Evolutionary conservation across 2,888 invertebrate genomes (phyloP).

Genomic region (Imbricaverruca yamaguchii): DNA sequence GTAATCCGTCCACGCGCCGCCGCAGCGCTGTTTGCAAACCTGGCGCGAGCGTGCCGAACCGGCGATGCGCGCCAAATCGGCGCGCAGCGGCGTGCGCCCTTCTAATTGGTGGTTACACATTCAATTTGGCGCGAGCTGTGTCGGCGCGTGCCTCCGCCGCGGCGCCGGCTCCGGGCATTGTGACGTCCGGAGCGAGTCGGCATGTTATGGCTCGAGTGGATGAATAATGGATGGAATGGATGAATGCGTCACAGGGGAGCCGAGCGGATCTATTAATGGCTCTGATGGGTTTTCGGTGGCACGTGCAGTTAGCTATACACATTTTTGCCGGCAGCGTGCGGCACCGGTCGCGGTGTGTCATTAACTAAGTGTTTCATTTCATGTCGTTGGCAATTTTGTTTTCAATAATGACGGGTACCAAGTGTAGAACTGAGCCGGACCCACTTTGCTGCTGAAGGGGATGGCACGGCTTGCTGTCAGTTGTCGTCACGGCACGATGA

Average conservation of each 20-base stretch:
- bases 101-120: slow-evolving; percentile 20
- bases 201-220: not conserved
- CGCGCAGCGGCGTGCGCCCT: not conserved
- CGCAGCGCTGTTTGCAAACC: not conserved
- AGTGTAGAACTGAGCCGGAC: not conserved
- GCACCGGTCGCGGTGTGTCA: not conserved
- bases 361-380: not conserved
- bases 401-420: not conserved
- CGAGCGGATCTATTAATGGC: slow-evolving; percentile 11
- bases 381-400: not conserved
- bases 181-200: not conserved
- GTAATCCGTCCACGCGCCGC: not conserved
- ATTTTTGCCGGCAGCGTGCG: not conserved
- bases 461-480: no score
- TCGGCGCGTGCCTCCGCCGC: not conserved
- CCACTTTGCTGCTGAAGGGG: no score
- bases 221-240: not conserved
- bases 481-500: no score
- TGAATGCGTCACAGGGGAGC: not conserved
- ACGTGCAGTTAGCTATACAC: not conserved
- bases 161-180: not conserved
- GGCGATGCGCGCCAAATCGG: not conserved
- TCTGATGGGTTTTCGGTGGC: slow-evolving; percentile 4
- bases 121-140: slow-evolving; percentile 15
- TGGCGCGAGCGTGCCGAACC: not conserved